Evolutionary conservation across 2,888 invertebrate species (phyloP), one percentile per base, ranked within the genome.

Genomic region (Aleiodes alternator): DNA sequence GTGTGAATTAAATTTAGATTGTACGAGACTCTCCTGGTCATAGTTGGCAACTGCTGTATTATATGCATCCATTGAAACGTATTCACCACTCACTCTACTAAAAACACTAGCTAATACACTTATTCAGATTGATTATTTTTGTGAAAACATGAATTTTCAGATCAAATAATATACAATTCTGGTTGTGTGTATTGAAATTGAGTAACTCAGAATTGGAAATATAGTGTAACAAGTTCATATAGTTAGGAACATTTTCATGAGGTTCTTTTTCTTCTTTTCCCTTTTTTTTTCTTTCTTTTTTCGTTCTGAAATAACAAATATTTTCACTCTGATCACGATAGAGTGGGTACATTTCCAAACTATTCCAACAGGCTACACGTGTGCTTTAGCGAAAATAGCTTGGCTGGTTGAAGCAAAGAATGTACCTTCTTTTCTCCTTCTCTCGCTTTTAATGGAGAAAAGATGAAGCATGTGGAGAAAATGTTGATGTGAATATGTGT

Each of bases 1-100:
- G 29, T n/a, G 50, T 69, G 23, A 38, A 73, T 74, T 74, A 74
- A 74, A 74, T 61, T 74, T 74, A 74, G 74, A 57, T 51, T 59
- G 51, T 69, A 69, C 48, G 57, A 43, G 64, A 43, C 43, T 70
- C 23, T 69, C 69, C 69, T 69, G 57, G 74, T 53, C 31, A 31
- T 38, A 9, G 50, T 7, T 31, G 69, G 51, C 69, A 50, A 53
- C 51, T 34, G 50, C 50, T 14, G 56, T 59, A 57, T 69, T 59
- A 61, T 73, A 73, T 73, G 55, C 68, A 57, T 73, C 56, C 68
- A 73, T 73, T 38, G 55, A 53, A 64, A 51, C 34, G 53, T 53
- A 72, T 51, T 59, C 34, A 23, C 29, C 23, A 38, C 64, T 8
- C 61, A 16, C 64, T 48, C 43, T 14, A 16, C 38, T 38, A 14